Conservation (phyloP, 2,113 vertebrate species). For the Stigmatopora nigra region DNA sequence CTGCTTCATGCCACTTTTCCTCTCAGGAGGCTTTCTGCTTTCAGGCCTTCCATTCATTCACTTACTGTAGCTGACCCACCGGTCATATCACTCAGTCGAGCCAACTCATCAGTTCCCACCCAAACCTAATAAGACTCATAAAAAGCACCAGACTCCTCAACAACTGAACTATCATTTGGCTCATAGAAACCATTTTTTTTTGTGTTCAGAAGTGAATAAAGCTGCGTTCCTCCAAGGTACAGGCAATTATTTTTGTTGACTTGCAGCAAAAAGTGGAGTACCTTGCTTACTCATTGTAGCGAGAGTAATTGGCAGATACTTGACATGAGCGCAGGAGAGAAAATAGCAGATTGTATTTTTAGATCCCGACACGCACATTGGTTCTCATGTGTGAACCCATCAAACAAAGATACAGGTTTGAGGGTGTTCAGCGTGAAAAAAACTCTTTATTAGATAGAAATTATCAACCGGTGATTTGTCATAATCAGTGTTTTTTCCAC, state of each 20-base stretch:
- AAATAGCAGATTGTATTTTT: background rate
- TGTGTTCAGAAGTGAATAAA: slow-evolving; percentile 21
- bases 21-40: background rate
- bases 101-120: slow-evolving; percentile 24
- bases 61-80: slow-evolving; percentile 16
- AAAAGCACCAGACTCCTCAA: slow-evolving; percentile 22
- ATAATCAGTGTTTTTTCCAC: background rate
- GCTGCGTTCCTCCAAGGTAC: slow-evolving; percentile 42
- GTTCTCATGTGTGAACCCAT: background rate
- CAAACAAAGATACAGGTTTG: slow-evolving; percentile 20
- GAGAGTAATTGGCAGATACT: slow-evolving; percentile 50
- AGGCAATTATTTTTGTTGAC: slow-evolving; percentile 60
- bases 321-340: slow-evolving; percentile 13
- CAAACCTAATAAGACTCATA: slow-evolving; percentile 20
- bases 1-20: background rate
- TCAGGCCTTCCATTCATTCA: background rate
- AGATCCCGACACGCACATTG: background rate
- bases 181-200: slow-evolving; percentile 25
- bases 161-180: slow-evolving; percentile 7
- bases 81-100: slow-evolving; percentile 20
- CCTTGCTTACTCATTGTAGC: slow-evolving; percentile 39
- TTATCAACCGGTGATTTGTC: background rate
- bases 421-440: slow-evolving; percentile 1
- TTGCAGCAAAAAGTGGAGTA: slow-evolving; percentile 23
- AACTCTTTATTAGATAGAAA: background rate